Evolutionary conservation across 92 coral and sea anemone genomes (phyloP).

Genomic region (Heteractis magnifica): DNA sequence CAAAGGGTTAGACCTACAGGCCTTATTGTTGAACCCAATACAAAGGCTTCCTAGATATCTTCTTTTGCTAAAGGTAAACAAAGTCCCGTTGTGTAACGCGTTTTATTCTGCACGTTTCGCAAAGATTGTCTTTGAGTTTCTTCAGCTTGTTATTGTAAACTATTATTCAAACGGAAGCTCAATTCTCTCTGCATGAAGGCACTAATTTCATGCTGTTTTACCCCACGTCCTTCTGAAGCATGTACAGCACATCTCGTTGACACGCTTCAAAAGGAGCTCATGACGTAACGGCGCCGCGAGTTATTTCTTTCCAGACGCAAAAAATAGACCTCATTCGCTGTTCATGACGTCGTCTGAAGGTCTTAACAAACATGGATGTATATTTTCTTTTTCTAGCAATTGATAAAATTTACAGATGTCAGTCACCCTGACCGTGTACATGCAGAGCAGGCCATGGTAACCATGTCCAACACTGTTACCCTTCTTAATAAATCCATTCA

Average conservation of each 20-base stretch:
- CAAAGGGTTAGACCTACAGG: slow-evolving; percentile 59
- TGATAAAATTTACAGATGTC: slow-evolving; percentile 53
- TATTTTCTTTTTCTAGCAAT: slow-evolving; percentile 33
- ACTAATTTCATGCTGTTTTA: not conserved
- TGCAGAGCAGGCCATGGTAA: slow-evolving; percentile 48
- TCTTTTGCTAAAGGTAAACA: slow-evolving; percentile 45
- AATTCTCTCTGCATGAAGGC: not conserved
- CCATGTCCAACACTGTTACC: slow-evolving; percentile 49
- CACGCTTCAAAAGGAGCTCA: too few species aligned
- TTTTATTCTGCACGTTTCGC: not conserved
- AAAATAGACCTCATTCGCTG: not conserved
- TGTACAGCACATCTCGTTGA: too few species aligned
- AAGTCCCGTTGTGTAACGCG: not conserved
- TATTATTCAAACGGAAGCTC: not conserved
- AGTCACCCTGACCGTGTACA: slow-evolving; percentile 59
- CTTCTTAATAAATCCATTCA: slow-evolving; percentile 51
- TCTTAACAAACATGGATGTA: not conserved
- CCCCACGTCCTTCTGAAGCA: too few species aligned
- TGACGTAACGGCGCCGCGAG: not conserved
- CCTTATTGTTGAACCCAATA: slow-evolving; percentile 56
- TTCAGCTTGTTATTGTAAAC: not conserved
- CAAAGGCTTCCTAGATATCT: slow-evolving; percentile 60
- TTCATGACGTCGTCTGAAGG: not conserved
- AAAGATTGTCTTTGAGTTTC: not conserved
- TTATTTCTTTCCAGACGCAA: not conserved